Evolutionary conservation across 2,113 vertebrate species (phyloP).

Genomic region (Phyllopteryx taeniolatus): DNA sequence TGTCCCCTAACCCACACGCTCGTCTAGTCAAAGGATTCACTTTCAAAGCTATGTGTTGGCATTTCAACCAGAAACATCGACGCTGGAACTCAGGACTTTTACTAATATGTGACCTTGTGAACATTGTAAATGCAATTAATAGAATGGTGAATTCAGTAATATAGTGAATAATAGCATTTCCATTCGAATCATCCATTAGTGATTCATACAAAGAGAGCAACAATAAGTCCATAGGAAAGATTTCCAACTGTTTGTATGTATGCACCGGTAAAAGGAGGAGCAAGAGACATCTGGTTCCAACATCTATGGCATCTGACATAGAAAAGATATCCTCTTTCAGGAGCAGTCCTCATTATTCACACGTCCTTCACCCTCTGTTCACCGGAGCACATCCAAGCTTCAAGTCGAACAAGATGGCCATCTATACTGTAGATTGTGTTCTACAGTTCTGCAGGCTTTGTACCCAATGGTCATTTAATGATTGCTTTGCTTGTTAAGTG

Average conservation of each 20-base stretch:
- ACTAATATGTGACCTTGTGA: not conserved
- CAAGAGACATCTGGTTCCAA: constrained; percentile 59
- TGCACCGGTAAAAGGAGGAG: constrained; percentile 7
- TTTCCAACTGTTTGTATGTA: not conserved
- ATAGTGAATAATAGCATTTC: not conserved
- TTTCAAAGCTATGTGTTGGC: not conserved
- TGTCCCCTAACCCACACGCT: not conserved
- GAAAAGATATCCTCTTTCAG: constrained; percentile 27
- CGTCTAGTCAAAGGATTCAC: not conserved
- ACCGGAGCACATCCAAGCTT: constrained; percentile 25
- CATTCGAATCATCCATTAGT: not conserved
- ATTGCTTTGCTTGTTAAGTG: not conserved
- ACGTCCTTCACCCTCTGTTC: constrained; percentile 28
- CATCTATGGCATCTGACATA: constrained; percentile 43
- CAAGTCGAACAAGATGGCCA: constrained; percentile 61
- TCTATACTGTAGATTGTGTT: constrained; percentile 31
- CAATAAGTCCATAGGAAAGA: not conserved
- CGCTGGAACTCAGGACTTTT: not conserved
- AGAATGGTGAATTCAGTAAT: not conserved
- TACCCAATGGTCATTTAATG: not conserved
- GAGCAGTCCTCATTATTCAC: constrained; percentile 36
- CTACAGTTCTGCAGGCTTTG: not conserved
- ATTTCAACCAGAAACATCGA: not conserved
- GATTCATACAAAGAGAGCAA: not conserved
- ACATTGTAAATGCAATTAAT: not conserved